Conservation (phyloP, 2,888 invertebrate species). For the Melitaea athalia region DNA sequence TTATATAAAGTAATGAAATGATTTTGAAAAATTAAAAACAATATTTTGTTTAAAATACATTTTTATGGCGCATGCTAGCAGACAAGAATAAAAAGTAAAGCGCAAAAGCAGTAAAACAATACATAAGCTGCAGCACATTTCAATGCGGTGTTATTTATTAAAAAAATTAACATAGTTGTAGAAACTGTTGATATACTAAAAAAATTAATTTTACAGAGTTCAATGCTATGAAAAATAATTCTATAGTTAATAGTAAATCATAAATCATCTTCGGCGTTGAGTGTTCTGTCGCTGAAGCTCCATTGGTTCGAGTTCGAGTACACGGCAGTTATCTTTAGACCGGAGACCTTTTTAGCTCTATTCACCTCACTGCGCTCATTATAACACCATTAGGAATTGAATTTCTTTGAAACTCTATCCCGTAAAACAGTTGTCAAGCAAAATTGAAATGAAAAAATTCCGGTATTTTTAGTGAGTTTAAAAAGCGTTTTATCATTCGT, state of each 20-base stretch:
- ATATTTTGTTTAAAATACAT: too few species aligned
- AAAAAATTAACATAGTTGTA: too few species aligned
- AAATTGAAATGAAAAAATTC: slow-evolving; percentile 9
- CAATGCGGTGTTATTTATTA: too few species aligned
- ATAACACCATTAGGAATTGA: slow-evolving; percentile 36
- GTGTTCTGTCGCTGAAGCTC: neutral
- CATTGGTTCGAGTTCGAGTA: neutral
- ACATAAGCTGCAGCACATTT: too few species aligned
- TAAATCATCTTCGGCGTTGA: slow-evolving; percentile 20
- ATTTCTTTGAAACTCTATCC: slow-evolving; percentile 34
- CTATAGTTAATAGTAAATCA: neutral
- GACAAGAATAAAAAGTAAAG: too few species aligned
- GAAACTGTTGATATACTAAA: too few species aligned
- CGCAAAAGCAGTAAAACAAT: too few species aligned
- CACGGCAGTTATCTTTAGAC: slow-evolving; percentile 26
- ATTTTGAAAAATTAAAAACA: too few species aligned
- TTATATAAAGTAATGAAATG: too few species aligned
- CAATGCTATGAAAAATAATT: neutral
- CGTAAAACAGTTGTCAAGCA: slow-evolving; percentile 16
- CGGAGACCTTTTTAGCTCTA: slow-evolving; percentile 26
- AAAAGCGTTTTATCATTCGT: slow-evolving; percentile 14
- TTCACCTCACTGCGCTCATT: slow-evolving; percentile 34
- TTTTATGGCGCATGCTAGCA: too few species aligned
- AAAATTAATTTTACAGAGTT: neutral
- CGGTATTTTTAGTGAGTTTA: slow-evolving; percentile 6